These are phyloP conservation scores for Oegoconia quadripuncta DNA, from an alignment of 2,888 invertebrate genomes.

Conservation along the genomic window DNA sequence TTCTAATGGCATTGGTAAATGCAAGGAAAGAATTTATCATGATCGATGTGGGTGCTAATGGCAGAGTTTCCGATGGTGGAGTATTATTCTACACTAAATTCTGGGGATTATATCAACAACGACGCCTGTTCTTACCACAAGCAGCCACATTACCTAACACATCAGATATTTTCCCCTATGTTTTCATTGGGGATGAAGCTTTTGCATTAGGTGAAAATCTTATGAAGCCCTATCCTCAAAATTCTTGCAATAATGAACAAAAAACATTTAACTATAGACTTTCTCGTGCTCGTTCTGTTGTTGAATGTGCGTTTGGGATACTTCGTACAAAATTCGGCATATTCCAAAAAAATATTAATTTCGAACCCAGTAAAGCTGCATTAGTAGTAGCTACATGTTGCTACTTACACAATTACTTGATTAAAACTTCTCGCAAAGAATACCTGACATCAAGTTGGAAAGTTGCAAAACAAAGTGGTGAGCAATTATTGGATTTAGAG, in stretches of 20 bases:
- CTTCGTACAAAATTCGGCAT: too few species aligned
- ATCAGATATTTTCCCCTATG: too few species aligned
- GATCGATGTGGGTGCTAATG: slow-evolving; percentile 19
- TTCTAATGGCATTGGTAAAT: slow-evolving; percentile 21
- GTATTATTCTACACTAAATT: slow-evolving; percentile 13
- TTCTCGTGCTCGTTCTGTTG: slow-evolving; percentile 13
- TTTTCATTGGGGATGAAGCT: slow-evolving; percentile 18
- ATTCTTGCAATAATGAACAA: slow-evolving; percentile 7
- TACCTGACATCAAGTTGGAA: too few species aligned
- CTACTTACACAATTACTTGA: too few species aligned
- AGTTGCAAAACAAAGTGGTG: too few species aligned
- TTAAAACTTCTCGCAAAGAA: too few species aligned
- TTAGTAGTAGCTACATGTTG: too few species aligned
- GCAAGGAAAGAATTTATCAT: slow-evolving; percentile 23
- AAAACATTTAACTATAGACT: slow-evolving; percentile 15
- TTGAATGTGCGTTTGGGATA: slow-evolving; percentile 24
- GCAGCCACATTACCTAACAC: slow-evolving; percentile 14
- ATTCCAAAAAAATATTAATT: too few species aligned
- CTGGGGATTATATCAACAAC: slow-evolving; percentile 11
- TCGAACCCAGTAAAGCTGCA: too few species aligned
- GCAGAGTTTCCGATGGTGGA: slow-evolving; percentile 12
- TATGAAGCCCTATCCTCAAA: slow-evolving; percentile 11
- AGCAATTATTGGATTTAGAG: too few species aligned
- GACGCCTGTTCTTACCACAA: slow-evolving; percentile 7
- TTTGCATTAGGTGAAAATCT: slow-evolving; percentile 13